Evolutionary conservation across 2,797 vertebrate species (phyloP), one percentile per base, ranked within the genome.

Genomic region (Nyctalus aviator): DNA sequence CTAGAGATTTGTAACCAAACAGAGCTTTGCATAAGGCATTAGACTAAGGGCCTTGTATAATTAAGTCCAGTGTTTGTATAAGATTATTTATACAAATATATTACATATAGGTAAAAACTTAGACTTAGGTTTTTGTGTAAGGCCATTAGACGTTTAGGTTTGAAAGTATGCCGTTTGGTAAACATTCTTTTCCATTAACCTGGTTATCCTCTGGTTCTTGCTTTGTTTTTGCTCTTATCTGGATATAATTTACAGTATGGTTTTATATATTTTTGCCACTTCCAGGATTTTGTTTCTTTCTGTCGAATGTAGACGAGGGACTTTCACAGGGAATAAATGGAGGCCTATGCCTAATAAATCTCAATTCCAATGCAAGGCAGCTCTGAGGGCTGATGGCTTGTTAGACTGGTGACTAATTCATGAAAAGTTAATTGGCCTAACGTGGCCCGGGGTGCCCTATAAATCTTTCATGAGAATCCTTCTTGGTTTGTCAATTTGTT

Each of bases 341-440:
- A 94, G n/a, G 3, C 4, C 76, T 71, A 55, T 69, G 13, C 30
- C 13, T n/a, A 68, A 41, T 41, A 87, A 78, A 18, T 73, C 55
- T 57, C 25, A 90, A 55, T 89, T 62, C 35, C 37, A 76, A 71
- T 66, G 46, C 37, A 85, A 69, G 10, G 3, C 68, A 35, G 15
- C 13, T 69, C 32, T 85, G 62, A 88, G 5, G 20, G 17, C 50
- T 84, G 62, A 17, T 75, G 27, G 5, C 41, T 79, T 81, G 4
- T 94, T 88, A 73, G 30, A 82, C 4, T 77, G 21, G 46, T 77
- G n/a, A 91, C 68, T 46, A 79, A 88, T 62, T 91, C 21, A 20
- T 55, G 23, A 77, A 73, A 93, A 86, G 23, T 91, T 79, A 88
- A 27, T 59, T 69, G 41, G 32, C 91, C 50, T 69, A 4, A 84